These are phyloP conservation scores for Epirrita christyi DNA, from an alignment of 2,888 invertebrate genomes.

Conservation along the genomic window DNA sequence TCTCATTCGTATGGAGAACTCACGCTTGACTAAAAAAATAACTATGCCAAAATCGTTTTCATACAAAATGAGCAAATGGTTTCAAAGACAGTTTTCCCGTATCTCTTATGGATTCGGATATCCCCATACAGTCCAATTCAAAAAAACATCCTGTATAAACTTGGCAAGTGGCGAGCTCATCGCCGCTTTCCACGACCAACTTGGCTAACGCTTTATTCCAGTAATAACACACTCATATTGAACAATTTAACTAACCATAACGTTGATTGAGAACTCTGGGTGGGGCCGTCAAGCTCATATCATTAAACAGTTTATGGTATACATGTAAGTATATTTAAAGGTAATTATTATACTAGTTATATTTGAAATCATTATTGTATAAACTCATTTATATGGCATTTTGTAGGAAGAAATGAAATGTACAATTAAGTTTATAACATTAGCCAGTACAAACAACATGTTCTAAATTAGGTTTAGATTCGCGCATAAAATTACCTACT, in stretches of 20 bases:
- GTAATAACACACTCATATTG: not conserved
- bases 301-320: conserved; percentile 4
- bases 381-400: not conserved
- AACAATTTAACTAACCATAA: not conserved
- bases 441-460: conserved; percentile 26
- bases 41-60: too few relatives aligned
- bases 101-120: too few relatives aligned
- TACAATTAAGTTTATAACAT: conserved; percentile 4
- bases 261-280: not conserved
- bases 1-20: too few relatives aligned
- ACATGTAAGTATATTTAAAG: not conserved
- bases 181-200: too few relatives aligned
- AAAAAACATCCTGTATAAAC: too few relatives aligned
- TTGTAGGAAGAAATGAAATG: conserved; percentile 5
- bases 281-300: conserved; percentile 4
- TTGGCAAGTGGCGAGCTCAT: too few relatives aligned
- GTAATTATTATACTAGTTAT: conserved; percentile 2
- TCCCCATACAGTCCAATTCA: too few relatives aligned
- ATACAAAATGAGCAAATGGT: too few relatives aligned
- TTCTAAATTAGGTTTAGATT: conserved; percentile 31
- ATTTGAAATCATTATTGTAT: conserved; percentile 9
- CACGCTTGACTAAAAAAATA: too few relatives aligned
- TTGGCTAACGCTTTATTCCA: too few relatives aligned
- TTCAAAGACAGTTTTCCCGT: too few relatives aligned
- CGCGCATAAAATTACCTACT: not conserved